Evolutionary conservation across 2,888 invertebrate genomes (phyloP).

Genomic region (Microplitis manilae): DNA sequence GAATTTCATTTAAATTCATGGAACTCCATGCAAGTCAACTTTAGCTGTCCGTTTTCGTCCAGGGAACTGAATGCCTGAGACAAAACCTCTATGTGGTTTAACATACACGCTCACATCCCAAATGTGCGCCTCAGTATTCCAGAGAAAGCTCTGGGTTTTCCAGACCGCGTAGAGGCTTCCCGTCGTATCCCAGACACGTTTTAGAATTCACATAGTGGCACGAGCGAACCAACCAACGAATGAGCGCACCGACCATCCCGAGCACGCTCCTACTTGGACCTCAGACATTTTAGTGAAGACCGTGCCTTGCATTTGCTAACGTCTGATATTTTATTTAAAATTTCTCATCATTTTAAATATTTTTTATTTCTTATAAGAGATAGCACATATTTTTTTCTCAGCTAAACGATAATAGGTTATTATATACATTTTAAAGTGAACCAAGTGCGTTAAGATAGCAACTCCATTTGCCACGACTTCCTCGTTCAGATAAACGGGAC

Average conservation of each 20-base stretch:
- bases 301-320: slow-evolving; percentile 65
- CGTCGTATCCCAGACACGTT: slow-evolving; percentile 50
- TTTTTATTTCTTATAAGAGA: too few relatives aligned
- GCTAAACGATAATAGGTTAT: not conserved
- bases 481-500: slow-evolving; percentile 29
- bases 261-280: slow-evolving; percentile 45
- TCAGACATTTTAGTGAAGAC: slow-evolving; percentile 62
- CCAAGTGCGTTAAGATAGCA: slow-evolving; percentile 21
- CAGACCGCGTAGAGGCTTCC: not conserved
- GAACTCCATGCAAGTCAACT: slow-evolving; percentile 47
- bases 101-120: not conserved
- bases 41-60: slow-evolving; percentile 40
- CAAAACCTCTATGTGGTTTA: slow-evolving; percentile 18
- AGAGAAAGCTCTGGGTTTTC: too few relatives aligned
- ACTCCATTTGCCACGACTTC: slow-evolving; percentile 32
- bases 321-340: slow-evolving; percentile 1
- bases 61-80: slow-evolving; percentile 25
- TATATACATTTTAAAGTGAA: slow-evolving; percentile 23
- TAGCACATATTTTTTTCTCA: not conserved
- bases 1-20: slow-evolving; percentile 57
- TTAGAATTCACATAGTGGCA: slow-evolving; percentile 66
- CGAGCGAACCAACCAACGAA: slow-evolving; percentile 28
- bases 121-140: too few relatives aligned
- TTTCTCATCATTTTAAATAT: not conserved
- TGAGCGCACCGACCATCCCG: slow-evolving; percentile 38